A percentile compares a stretch with the other conserved stretches of the same genome.
Conservation (phyloP, 2,888 invertebrate species). For the Nycteola revayana region DNA sequence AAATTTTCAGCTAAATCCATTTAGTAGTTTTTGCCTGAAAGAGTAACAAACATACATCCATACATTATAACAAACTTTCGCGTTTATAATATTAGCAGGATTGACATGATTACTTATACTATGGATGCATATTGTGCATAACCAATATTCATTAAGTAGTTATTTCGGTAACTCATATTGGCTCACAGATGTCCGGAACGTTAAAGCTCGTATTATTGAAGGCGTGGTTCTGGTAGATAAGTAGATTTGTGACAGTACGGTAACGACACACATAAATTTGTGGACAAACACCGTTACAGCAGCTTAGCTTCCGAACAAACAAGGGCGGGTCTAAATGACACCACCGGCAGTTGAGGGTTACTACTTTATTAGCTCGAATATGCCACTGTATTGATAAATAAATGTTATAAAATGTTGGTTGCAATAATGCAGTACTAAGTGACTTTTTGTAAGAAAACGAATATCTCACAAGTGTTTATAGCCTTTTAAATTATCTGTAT, state of each 20-base stretch:
- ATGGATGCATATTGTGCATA: background rate
- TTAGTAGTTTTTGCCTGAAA: too few species aligned
- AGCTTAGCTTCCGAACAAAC: conserved; percentile 76
- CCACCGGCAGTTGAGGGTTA: conserved; percentile 55
- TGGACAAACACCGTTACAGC: conserved; percentile 74
- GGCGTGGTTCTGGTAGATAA: conserved; percentile 79
- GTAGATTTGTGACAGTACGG: conserved; percentile 77
- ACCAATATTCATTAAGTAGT: conserved; percentile 8
- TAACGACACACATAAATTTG: conserved; percentile 75
- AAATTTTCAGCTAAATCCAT: too few species aligned
- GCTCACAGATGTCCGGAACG: conserved; percentile 56
- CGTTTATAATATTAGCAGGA: too few species aligned
- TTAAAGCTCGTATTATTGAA: conserved; percentile 53
- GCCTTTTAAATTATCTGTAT: too few species aligned
- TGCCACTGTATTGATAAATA: conserved; percentile 38
- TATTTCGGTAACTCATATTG: conserved; percentile 28
- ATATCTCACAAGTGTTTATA: too few species aligned
- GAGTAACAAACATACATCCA: too few species aligned
- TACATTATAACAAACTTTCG: too few species aligned
- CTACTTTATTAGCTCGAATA: conserved; percentile 57
- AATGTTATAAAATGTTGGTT: conserved; percentile 20
- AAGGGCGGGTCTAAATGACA: conserved; percentile 63
- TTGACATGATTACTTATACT: too few species aligned
- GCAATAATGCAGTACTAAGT: too few species aligned
- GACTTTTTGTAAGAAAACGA: too few species aligned